Evolutionary conservation across 2,888 invertebrate genomes (phyloP), one percentile per base, ranked within the genome.

Genomic region (Heliconius ethilla): DNA sequence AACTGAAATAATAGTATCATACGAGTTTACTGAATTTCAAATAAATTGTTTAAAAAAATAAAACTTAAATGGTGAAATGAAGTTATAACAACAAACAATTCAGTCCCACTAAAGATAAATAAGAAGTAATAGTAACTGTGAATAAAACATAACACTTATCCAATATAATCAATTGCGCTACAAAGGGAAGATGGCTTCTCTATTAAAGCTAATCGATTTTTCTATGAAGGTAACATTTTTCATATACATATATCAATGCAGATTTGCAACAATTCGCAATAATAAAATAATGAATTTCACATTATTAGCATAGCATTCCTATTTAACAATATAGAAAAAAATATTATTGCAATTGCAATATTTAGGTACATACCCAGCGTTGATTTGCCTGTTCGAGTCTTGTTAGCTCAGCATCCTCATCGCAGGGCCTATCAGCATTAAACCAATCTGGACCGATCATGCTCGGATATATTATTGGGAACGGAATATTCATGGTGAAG

Each of bases 391-490:
- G 72, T 37, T 82, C 82, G 27, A 82, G 51, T 62, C 75, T 75
- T 40, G 82, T 82, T 69, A 82, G 78, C 66, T 82, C 82, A 66
- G 81, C 82, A 70, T 82, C 82, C 25, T 82, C 82, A 55, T 82
- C 82, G 55, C 69, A 80, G 51, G 81, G 82, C 29, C 73, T 79
- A 70, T 82, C 82, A 6, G 79, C 51, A 59, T 77, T 80, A 72
- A 81, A 81, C 80, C 78, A 82, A 37, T 82, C 81, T 18, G 81
- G 78, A 13, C 51, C 70, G 18, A 80, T 78, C 77, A 82, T 75
- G 10, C 51, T 77, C 63, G 82, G 82, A 40, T 78, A 79, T 33
- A 81, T 69, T 4, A 78, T 66, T 22, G 81, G 79, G 67, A 82
- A 82, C 11, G 82, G 82, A 65, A 82, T 78, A 77, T 82, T 79